Base-by-base conservation (phyloP, 2,888 invertebrate genomes). In the Arctia plantaginis region DNA sequence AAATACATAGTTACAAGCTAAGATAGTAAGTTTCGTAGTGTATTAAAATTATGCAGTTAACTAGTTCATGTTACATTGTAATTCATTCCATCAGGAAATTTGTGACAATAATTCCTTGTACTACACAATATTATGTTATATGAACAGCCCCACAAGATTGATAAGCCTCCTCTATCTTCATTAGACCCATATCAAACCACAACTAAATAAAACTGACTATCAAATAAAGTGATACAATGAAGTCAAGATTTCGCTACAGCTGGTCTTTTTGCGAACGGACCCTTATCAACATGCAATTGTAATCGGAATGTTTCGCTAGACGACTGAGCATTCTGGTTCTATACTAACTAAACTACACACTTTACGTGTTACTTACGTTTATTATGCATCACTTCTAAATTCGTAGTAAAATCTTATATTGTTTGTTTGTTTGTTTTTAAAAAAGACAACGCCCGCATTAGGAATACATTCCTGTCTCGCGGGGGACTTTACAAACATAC, bases 261-360 rank as follows among this genome's bases (percentile, higher is more conserved):
- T 18, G 39, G 47, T 10, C 55, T 55, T 39, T 69, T 69, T 62
- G 7, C 0, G 51, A 39, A 51, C 35, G 55, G 8, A 59, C 69
- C 69, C 59, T 39, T n/a, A 39, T 69, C 69, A 69, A 59, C 39
- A 59, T 59, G 27, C 55, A 39, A 69, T 69, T 59, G 69, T 69
- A 69, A 27, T 69, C 39, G 30, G 39, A 55, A 69, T 39, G 18
- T 27, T 69, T 20, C 18, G 27, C 27, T 35, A 18, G 69, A 69
- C 20, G 59, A 27, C 69, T 59, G 69, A 35, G 18, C 30, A 47
- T 47, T 67, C 44, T 13, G 30, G 27, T 13, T 12, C 66, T 35
- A n/a, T 1, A 15, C 18, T 66, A 39, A 1, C 13, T 65, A 39
- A 44, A 44, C 65, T 23, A 65, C 65, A 23, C 18, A 65, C 3